Evolutionary conservation across 2,113 vertebrate genomes (phyloP), one percentile per base, ranked within the genome.

Genomic region (Prionailurus viverrinus): DNA sequence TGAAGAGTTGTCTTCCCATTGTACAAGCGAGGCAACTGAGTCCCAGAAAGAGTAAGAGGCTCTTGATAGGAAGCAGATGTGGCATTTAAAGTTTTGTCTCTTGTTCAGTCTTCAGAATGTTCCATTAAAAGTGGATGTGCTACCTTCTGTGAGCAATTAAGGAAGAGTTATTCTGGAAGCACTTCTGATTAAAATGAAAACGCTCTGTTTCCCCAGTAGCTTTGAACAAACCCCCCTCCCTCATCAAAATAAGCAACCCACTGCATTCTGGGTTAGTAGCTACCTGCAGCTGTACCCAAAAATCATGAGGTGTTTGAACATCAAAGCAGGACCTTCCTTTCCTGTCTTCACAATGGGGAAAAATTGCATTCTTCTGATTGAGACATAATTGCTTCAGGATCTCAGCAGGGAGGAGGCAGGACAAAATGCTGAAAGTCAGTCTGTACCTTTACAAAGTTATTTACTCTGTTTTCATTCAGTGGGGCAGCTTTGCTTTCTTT

Each of bases 121-220:
- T 90, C 45, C 21, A 6, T 87, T 87, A 82, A 78, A 63, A 84
- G 69, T 51, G 12, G 27, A 2, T 65, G 82, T n/a, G 55, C 79
- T 89, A 18, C 58, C 10, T 61, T 82, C 29, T 55, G 39, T 48
- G 71, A 81, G n/a, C 33, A 66, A 90, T 71, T 86, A 86, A 71
- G 39, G 48, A 82, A 85, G 83, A 69, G 51, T 91, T 89, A 41
- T 51, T 89, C 82, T 65, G 51, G 88, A 94, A 96, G 79, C 81
- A 33, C 21, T 93, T 94, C 55, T 82, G 73, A 73, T 94, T 78
- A 73, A 61, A 91, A 92, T 19, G 29, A 80, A 94, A 87, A 53
- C 23, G 18, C 19, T 39, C 89, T 51, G 69, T 79, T 94, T 92
- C 84, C 74, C 16, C 31, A 66, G 89, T 5, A 48, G 65, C 10